Conservation (phyloP, 2,888 invertebrate genomes). For the Sarcophaga rosellei region DNA sequence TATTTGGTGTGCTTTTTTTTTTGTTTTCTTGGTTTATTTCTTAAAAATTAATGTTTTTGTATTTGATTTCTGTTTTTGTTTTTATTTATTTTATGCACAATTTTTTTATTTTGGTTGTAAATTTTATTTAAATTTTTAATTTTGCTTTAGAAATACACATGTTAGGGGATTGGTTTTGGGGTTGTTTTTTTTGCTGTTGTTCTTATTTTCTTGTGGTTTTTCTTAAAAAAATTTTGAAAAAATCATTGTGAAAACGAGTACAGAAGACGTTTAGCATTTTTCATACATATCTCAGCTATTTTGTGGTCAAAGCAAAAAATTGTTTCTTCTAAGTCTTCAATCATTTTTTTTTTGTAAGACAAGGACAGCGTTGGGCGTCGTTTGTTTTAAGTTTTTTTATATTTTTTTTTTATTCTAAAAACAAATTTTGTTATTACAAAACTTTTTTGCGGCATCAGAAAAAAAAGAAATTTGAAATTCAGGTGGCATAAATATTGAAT, state of each 20-base stretch:
- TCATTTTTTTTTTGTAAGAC: slow-evolving; percentile 6
- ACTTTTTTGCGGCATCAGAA: not conserved
- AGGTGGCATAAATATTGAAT: slow-evolving; percentile 8
- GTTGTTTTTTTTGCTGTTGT: not conserved
- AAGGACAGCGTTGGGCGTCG: not conserved
- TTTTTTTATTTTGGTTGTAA: not conserved
- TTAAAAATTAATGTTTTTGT: slow-evolving; percentile 21
- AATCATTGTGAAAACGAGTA: too few species aligned
- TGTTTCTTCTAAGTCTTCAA: slow-evolving; percentile 6
- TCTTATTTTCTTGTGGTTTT: not conserved
- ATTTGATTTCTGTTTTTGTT: not conserved
- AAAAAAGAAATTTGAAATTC: not conserved
- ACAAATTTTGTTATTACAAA: not conserved
- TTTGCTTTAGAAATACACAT: slow-evolving; percentile 19
- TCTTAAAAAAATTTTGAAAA: slow-evolving; percentile 3
- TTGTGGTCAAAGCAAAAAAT: not conserved
- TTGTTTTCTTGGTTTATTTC: not conserved
- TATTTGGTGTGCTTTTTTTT: not conserved
- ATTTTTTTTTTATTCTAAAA: not conserved
- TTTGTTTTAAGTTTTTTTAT: not conserved
- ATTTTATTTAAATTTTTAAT: not conserved
- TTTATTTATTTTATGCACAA: slow-evolving; percentile 31
- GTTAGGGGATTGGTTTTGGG: not conserved
- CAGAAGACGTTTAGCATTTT: not conserved
- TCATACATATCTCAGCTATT: not conserved